phyloP scores from a whole-genome alignment of 2,113 vertebrate species.

The Rattus rattus region DNA sequence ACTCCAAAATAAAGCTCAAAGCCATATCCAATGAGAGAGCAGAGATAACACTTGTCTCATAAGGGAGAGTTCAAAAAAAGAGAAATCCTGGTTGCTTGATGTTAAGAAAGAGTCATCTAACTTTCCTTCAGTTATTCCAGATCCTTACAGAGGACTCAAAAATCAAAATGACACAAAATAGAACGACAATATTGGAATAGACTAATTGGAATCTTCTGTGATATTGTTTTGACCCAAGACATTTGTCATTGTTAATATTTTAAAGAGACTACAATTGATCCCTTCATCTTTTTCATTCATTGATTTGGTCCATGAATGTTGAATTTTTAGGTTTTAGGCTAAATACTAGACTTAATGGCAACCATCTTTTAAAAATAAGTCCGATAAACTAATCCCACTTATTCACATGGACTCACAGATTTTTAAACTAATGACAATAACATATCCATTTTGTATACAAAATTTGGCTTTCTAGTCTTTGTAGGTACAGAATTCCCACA shows the following conservation, averaged over 20 bases:
- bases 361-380: not conserved
- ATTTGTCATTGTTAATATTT: not conserved
- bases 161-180: not conserved
- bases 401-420: not conserved
- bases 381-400: not conserved
- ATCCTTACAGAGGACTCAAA: not conserved
- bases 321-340: not conserved
- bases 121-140: conserved; percentile 29
- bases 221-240: not conserved
- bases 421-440: not conserved
- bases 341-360: not conserved
- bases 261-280: not conserved
- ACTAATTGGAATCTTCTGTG: not conserved
- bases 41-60: not conserved
- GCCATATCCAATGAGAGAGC: not conserved
- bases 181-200: not conserved
- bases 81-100: not conserved
- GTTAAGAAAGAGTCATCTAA: not conserved
- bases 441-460: not conserved
- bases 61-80: not conserved
- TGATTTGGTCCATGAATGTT: not conserved
- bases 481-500: not conserved
- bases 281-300: not conserved
- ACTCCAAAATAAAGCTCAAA: not conserved
- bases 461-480: not conserved